A percentile compares a stretch with the other conserved stretches of the same genome.
Conservation (phyloP, 2,888 invertebrate genomes). For the Synanthedon andrenaeformis region DNA sequence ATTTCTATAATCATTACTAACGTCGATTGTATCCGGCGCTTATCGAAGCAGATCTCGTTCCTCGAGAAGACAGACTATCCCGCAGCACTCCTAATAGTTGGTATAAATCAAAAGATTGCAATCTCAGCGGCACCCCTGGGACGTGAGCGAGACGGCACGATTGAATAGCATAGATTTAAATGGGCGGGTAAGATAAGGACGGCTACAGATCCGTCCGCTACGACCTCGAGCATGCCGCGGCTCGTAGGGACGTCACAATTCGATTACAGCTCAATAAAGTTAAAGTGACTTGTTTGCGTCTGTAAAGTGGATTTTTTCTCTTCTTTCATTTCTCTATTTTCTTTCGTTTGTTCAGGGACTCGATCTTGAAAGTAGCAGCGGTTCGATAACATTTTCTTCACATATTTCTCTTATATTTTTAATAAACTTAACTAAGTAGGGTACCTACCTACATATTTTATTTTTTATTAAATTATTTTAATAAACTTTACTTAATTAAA, state of each 20-base stretch:
- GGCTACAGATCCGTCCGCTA: conserved; percentile 55
- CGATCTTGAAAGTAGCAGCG: conserved; percentile 8
- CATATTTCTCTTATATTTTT: too few relatives aligned
- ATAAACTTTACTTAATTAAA: too few relatives aligned
- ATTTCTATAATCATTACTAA: conserved; percentile 61
- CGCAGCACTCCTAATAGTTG: conserved; percentile 67
- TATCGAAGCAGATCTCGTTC: conserved; percentile 55
- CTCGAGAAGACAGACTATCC: conserved; percentile 62
- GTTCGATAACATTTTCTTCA: background rate
- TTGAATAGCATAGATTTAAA: conserved; percentile 72
- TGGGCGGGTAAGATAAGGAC: conserved; percentile 67
- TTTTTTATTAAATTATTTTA: too few relatives aligned
- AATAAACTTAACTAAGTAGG: too few relatives aligned
- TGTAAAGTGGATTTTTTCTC: conserved; percentile 68
- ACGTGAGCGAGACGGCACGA: conserved; percentile 67
- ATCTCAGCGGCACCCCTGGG: conserved; percentile 69
- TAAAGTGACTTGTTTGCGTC: conserved; percentile 71
- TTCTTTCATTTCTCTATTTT: conserved; percentile 52
- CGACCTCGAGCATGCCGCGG: conserved; percentile 38
- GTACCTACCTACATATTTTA: too few relatives aligned
- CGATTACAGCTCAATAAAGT: conserved; percentile 71
- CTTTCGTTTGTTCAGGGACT: conserved; percentile 24
- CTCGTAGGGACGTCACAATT: conserved; percentile 68
- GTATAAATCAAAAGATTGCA: conserved; percentile 72
- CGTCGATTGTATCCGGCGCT: conserved; percentile 53